These are phyloP conservation scores for Hydrochoerus hydrochaeris DNA, from an alignment of 2,113 vertebrate species.

Conservation along the genomic window DNA sequence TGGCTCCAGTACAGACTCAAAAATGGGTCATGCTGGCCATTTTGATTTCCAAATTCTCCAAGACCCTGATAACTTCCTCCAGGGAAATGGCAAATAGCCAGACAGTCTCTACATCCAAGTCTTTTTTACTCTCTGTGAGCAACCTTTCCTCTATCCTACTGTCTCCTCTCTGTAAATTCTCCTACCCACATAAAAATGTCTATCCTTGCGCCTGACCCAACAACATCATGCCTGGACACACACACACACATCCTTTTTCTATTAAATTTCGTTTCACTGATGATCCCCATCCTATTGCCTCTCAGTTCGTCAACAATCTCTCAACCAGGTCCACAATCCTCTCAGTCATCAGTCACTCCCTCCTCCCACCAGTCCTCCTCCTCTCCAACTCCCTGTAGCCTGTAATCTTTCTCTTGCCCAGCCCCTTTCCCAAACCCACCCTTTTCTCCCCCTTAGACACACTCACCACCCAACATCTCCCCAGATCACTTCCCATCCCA, in stretches of 20 bases:
- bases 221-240: not conserved
- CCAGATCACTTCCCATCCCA: not conserved
- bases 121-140: not conserved
- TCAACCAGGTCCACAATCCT: not conserved
- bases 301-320: not conserved
- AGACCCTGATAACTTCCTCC: not conserved
- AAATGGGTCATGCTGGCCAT: not conserved
- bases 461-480: not conserved
- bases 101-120: not conserved
- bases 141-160: not conserved
- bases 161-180: not conserved
- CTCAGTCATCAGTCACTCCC: not conserved
- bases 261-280: not conserved
- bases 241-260: not conserved
- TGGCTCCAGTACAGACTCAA: not conserved
- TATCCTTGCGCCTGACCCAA: not conserved
- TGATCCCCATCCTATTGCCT: not conserved
- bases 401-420: not conserved
- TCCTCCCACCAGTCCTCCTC: not conserved
- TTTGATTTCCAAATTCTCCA: not conserved
- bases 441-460: not conserved
- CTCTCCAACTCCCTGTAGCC: not conserved
- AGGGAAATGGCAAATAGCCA: not conserved
- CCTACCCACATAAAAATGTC: not conserved
- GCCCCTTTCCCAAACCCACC: not conserved